A percentile compares a stretch with the other conserved stretches of the same genome.
phyloP scores from a whole-genome alignment of 2,113 vertebrate species.

The Platycercus adscitus region DNA sequence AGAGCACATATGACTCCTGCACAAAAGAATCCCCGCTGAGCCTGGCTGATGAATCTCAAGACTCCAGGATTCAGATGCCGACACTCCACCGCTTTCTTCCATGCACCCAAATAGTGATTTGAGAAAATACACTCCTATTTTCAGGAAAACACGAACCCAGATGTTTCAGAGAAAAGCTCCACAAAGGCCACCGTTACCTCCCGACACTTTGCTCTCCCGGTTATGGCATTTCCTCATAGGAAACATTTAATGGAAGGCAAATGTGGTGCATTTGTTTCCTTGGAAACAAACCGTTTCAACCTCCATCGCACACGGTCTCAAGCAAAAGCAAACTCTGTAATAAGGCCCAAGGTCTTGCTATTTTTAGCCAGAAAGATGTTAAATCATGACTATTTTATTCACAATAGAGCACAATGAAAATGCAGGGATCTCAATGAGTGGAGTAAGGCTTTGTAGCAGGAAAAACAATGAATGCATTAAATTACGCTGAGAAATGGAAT shows the following conservation, averaged over 20 bases:
- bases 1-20: not conserved
- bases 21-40: not conserved
- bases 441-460: conserved; percentile 9
- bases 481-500: not conserved
- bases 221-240: conserved; percentile 65
- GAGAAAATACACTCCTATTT: not conserved
- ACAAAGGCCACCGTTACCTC: not conserved
- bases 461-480: conserved; percentile 7
- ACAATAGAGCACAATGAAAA: conserved; percentile 18
- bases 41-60: not conserved
- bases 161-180: not conserved
- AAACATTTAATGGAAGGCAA: conserved; percentile 50
- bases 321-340: conserved; percentile 64
- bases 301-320: conserved; percentile 52
- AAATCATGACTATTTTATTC: conserved; percentile 41
- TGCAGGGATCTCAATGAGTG: not conserved
- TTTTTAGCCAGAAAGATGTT: conserved; percentile 69
- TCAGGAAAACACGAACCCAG: not conserved
- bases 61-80: too few species aligned
- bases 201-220: not conserved
- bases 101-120: not conserved
- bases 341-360: conserved; percentile 62
- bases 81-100: not conserved
- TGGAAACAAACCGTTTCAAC: conserved; percentile 82
- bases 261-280: conserved; percentile 76